Evolutionary conservation across 2,113 vertebrate genomes (phyloP).

Genomic region (Gallinago jamesoni): DNA sequence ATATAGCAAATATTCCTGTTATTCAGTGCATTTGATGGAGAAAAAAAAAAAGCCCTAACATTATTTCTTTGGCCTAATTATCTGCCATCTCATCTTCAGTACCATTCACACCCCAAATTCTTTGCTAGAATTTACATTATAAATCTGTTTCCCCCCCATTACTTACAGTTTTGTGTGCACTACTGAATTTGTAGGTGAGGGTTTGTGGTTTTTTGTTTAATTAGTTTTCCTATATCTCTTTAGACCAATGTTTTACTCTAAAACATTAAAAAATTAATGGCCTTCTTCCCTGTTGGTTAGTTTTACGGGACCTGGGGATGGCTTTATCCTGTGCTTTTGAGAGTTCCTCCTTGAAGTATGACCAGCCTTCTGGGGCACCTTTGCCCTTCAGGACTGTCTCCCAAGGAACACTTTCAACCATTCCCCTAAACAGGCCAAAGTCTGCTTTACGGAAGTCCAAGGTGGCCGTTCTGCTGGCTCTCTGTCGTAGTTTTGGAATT

Average conservation of each 20-base stretch:
- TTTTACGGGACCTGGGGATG: no score
- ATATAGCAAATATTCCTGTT: not conserved
- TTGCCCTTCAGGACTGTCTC: no score
- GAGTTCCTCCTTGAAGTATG: no score
- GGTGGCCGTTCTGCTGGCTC: no score
- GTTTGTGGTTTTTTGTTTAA: not conserved
- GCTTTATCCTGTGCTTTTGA: no score
- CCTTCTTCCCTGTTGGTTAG: no score
- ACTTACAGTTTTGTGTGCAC: not conserved
- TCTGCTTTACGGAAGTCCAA: no score
- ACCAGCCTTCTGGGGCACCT: no score
- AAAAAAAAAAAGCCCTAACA: not conserved
- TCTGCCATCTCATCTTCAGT: not conserved
- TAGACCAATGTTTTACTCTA: not conserved
- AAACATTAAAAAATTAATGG: not conserved
- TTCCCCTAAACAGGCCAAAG: no score
- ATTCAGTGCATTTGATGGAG: not conserved
- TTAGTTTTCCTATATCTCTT: not conserved
- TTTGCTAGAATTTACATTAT: not conserved
- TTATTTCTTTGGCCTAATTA: not conserved
- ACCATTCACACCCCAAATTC: not conserved
- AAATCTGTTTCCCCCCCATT: not conserved
- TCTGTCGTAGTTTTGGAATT: not conserved
- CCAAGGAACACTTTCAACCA: no score
- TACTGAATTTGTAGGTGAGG: not conserved